Conservation (phyloP, 2,797 vertebrate genomes). For the Bovichtus variegatus region DNA sequence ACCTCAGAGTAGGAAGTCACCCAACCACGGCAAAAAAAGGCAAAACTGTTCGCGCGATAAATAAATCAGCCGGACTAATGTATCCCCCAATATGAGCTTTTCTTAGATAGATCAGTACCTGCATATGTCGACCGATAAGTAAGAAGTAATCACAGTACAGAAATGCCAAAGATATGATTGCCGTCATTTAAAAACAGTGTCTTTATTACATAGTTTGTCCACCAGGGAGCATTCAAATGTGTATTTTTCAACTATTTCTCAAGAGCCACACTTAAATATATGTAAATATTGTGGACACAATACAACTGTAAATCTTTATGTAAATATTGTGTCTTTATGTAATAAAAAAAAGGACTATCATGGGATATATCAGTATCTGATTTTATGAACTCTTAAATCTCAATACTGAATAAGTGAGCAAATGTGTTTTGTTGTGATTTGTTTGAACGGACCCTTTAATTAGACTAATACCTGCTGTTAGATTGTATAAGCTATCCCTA, state of each 20-base stretch:
- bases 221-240: not conserved
- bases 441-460: not conserved
- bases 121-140: not conserved
- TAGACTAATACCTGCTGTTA: not conserved
- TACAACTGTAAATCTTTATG: not conserved
- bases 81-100: not conserved
- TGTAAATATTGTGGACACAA: not conserved
- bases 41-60: not conserved
- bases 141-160: not conserved
- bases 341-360: not conserved
- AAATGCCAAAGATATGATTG: too few relatives aligned
- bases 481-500: not conserved
- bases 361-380: not conserved
- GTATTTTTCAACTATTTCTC: not conserved
- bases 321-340: not conserved
- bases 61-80: not conserved
- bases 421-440: not conserved
- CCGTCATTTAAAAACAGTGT: not conserved
- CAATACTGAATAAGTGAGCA: not conserved
- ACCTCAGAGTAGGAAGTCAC: not conserved
- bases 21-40: not conserved
- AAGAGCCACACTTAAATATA: not conserved
- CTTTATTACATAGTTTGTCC: not conserved
- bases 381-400: not conserved
- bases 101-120: not conserved